Percentiles rank a stretch among this genome's conserved stretches.
phyloP scores from a whole-genome alignment of 2,113 vertebrate genomes.

The Telmatochromis brachygnathus region DNA sequence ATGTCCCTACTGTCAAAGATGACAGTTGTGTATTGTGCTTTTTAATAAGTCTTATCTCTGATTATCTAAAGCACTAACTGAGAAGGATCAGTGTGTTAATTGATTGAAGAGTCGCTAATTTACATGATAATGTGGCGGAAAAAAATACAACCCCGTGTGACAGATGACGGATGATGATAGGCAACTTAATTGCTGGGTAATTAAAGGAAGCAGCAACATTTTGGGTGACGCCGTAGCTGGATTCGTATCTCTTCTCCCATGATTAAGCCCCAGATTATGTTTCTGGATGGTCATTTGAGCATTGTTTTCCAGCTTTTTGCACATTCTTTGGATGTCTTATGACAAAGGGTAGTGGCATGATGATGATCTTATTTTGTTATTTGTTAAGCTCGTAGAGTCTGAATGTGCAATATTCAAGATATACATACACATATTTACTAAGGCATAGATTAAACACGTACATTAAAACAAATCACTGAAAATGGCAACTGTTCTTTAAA shows the following conservation, averaged over 20 bases:
- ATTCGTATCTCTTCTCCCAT: background rate
- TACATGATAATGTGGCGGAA: slow-evolving; percentile 57
- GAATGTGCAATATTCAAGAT: background rate
- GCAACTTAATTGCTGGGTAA: slow-evolving; percentile 57
- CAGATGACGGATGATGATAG: slow-evolving; percentile 60
- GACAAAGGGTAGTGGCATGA: background rate
- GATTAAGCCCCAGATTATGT: background rate
- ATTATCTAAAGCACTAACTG: slow-evolving; percentile 59
- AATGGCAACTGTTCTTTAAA: background rate
- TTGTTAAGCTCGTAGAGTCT: background rate
- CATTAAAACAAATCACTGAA: background rate
- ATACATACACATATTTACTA: background rate
- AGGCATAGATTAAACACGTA: background rate
- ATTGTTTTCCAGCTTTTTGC: background rate
- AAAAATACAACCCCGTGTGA: slow-evolving; percentile 49
- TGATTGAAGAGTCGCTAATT: slow-evolving; percentile 63
- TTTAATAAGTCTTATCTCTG: slow-evolving; percentile 37
- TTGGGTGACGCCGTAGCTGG: background rate
- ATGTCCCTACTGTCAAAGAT: slow-evolving; percentile 1
- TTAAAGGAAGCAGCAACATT: slow-evolving; percentile 21
- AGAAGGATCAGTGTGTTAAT: slow-evolving; percentile 63
- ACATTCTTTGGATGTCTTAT: background rate
- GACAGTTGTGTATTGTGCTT: slow-evolving; percentile 12
- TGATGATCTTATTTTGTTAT: background rate
- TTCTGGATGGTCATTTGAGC: background rate